Base-by-base conservation (phyloP, 2,113 vertebrate genomes). In the Aythya baeri region DNA sequence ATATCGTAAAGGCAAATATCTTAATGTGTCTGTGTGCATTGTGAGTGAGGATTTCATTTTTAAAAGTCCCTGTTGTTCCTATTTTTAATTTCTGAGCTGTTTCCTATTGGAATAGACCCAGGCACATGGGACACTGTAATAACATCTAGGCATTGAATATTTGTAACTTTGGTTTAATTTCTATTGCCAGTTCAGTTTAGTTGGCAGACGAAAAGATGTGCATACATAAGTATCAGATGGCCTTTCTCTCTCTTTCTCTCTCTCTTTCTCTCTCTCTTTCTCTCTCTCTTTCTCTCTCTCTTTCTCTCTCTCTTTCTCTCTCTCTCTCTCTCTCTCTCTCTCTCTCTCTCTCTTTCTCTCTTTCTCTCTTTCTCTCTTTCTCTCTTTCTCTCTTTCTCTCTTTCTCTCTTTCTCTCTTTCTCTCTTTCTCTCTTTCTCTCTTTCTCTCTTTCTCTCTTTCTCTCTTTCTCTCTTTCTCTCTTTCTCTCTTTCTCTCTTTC, bases 21-120 rank as follows among this genome's bases (percentile, higher is more conserved):
- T 76, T 83, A 66, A 87, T 85, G 68, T 89, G 88, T 83, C 88
- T 77, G 27, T 58, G 86, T 71, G 86, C 12, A 70, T 63, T 89
- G 88, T 84, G 67, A 83, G 79, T 89, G 36, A 96, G 58, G 89
- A 52, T 94, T 97, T 97, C 32, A 73, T 86, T 76, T 95, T 93
- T 93, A 61, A 31, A 91, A 91, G 82, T 86, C 70, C 13, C 52
- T 70, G 17, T 85, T 95, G 49, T 95, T 95, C 54, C 36, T 55
- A 2, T 58, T 71, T 89, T 94, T 95, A 94, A 88, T 94, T 95
- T 83, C 77, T 62, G 41, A 88, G 90, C 27, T 86, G 18, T 91
- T 89, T 95, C n/a, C 22, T 89, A 58, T 25, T 89, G 68, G 83
- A 82, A 63, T 84, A 87, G 76, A 58, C 43, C 65, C 41, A 84